Conservation (phyloP, 2,888 invertebrate genomes). For the Caenorhabditis sp. region DNA sequence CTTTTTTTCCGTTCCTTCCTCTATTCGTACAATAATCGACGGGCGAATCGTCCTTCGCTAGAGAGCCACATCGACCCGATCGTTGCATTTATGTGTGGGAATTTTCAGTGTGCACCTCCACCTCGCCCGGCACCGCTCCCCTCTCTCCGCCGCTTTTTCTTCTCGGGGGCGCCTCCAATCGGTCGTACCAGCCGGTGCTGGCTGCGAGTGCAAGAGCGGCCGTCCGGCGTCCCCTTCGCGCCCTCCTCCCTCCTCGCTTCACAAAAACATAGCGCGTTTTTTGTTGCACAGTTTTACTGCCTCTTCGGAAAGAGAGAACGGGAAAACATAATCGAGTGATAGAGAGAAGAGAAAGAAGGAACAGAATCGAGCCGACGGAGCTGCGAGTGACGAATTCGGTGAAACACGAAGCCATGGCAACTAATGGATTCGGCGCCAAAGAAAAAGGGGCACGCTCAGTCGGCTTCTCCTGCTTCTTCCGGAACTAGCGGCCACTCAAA, state of each 20-base stretch:
- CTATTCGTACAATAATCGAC: too few species aligned
- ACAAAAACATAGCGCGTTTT: slow-evolving; percentile 8
- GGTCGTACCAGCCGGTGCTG: slow-evolving; percentile 21
- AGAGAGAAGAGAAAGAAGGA: not conserved
- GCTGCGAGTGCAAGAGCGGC: slow-evolving; percentile 3
- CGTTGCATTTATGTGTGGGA: slow-evolving; percentile 27
- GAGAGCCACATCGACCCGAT: too few species aligned
- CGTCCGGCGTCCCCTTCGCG: not conserved
- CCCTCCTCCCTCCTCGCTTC: not conserved
- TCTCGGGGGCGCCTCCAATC: not conserved
- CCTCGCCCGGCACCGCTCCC: slow-evolving; percentile 1
- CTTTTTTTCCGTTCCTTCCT: too few species aligned
- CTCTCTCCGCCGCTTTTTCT: not conserved
- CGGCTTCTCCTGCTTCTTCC: too few species aligned
- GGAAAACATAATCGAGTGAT: not conserved
- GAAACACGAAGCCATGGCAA: not conserved
- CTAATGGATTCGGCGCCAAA: not conserved
- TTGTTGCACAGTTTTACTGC: slow-evolving; percentile 3
- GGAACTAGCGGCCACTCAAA: too few species aligned
- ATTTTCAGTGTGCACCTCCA: not conserved
- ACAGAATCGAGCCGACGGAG: too few species aligned
- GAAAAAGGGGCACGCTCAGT: too few species aligned
- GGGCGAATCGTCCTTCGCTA: too few species aligned
- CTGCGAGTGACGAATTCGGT: too few species aligned
- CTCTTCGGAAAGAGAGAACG: not conserved